Conservation (phyloP, 2,113 vertebrate genomes). For the Ahaetulla prasina region DNA sequence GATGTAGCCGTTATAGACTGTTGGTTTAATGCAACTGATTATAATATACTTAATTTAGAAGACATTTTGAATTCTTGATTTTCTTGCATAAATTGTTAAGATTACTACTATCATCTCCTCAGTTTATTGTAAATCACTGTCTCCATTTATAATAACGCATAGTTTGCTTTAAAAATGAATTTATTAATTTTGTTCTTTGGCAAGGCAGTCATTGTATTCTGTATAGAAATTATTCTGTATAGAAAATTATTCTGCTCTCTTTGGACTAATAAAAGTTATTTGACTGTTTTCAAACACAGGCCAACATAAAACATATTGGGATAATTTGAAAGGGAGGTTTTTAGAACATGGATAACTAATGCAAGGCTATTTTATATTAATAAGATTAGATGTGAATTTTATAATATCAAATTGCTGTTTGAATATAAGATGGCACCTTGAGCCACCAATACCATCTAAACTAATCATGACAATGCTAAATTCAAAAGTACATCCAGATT, state of each 20-base stretch:
- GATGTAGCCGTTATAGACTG: neutral
- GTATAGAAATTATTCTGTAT: neutral
- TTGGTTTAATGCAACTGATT: neutral
- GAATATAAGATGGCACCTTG: neutral
- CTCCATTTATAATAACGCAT: neutral
- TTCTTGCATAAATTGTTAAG: fast-evolving
- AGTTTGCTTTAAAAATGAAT: neutral
- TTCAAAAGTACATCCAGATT: neutral
- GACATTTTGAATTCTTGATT: neutral
- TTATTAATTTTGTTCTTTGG: neutral
- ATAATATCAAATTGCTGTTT: neutral
- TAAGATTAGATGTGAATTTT: neutral
- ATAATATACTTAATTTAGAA: neutral
- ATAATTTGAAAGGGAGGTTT: no score
- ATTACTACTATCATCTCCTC: neutral
- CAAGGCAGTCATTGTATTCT: neutral
- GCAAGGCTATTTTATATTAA: neutral
- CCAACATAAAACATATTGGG: no score
- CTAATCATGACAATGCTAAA: neutral
- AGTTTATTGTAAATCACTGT: neutral
- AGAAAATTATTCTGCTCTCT: neutral
- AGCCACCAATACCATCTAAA: neutral
- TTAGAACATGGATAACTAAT: no score
- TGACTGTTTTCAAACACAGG: neutral
- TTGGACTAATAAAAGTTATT: neutral